These are phyloP conservation scores for Galago senegalensis DNA, from an alignment of 2,797 vertebrate genomes.

Conservation along the genomic window DNA sequence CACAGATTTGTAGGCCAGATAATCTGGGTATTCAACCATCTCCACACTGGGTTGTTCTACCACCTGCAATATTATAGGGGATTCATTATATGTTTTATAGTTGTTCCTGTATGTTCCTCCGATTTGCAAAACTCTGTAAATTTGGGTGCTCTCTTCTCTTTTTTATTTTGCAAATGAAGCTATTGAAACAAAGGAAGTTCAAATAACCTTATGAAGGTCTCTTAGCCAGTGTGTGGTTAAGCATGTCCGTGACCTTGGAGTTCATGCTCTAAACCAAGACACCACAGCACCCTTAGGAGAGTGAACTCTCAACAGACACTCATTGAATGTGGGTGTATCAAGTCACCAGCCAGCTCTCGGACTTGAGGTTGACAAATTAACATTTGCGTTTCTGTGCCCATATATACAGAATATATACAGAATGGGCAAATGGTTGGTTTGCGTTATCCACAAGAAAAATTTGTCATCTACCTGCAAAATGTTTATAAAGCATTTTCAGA, in stretches of 20 bases:
- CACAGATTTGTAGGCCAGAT: neutral
- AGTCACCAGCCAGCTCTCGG: neutral
- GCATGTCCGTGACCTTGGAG: fast-evolving
- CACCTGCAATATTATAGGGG: neutral
- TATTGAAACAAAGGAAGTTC: neutral
- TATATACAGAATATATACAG: neutral
- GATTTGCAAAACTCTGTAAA: neutral
- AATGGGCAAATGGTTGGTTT: neutral
- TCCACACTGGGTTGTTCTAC: neutral
- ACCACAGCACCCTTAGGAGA: neutral
- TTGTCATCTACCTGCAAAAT: neutral
- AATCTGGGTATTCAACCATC: neutral
- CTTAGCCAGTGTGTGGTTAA: neutral
- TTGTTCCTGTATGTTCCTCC: neutral
- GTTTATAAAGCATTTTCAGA: conserved; percentile 25
- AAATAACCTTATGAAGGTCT: neutral
- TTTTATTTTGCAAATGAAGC: neutral
- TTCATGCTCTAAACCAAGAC: neutral
- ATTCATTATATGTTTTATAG: neutral
- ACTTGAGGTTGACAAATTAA: neutral
- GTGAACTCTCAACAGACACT: neutral
- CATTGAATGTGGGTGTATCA: neutral
- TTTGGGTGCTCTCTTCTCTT: neutral
- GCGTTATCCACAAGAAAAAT: neutral
- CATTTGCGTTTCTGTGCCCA: neutral